Evolutionary conservation across 1,140 invertebrate genomes (phyloP), one percentile per base, ranked within the genome.

Genomic region (Ips nitidus): DNA sequence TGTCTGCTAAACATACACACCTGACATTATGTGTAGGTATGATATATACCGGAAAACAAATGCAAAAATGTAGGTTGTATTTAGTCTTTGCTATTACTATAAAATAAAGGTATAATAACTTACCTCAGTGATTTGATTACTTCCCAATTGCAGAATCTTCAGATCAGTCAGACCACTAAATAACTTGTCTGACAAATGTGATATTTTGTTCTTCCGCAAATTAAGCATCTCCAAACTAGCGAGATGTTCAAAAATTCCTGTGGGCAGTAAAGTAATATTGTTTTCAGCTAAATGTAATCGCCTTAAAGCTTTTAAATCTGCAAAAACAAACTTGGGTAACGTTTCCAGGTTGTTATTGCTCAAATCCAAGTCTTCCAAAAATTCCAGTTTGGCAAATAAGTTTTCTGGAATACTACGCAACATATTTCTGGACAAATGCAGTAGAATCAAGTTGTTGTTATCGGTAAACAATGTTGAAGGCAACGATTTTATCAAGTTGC

Each of bases 401-500:
- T 75, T 68, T 22, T 75, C 55, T 3, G 75, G 75, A n/a, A 87
- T 77, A n/a, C 75, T 70, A 53, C 66, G 69, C 43, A 87, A 79
- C 62, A 66, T 64, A 73, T 87, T 87, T 58, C 79, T 87, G 22
- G 90, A 89, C 53, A 95, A 80, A 70, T 89, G 88, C 1, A 94
- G 82, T 1, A 86, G 84, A 62, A 87, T 88, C 0, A 94, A 77
- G 42, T 84, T 85, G 1, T 81, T 78, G 47, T 88, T 84, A 58
- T 87, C 88, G 2, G 81, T 79, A 75, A 94, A 92, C 7, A 89
- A 72, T 1, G 83, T 81, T 38, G 82, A 78, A 1, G 87, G 88
- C 1, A 94, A 75, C 3, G 82, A 80, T 7, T 82, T 83, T 1
- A 94, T 75, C 61, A 83, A 83, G 78, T 94, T 94, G 52, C 87